These are phyloP conservation scores for Peromyscus aztecus DNA, from an alignment of 2,797 vertebrate genomes.

Conservation along the genomic window DNA sequence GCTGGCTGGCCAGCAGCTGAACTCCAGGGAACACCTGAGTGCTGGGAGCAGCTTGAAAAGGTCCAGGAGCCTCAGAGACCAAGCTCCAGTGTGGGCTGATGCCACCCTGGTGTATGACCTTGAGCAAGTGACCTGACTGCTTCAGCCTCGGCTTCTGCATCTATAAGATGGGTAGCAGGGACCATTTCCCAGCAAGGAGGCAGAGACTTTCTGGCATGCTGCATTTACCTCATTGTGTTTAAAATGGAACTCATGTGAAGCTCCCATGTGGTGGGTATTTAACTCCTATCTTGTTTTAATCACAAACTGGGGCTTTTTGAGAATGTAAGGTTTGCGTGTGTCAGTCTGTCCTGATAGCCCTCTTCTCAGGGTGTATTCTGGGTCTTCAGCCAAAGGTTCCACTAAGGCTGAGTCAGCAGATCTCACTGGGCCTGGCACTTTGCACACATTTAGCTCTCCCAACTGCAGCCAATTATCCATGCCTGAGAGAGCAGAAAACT, in stretches of 20 bases:
- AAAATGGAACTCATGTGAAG: background rate
- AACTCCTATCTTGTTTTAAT: background rate
- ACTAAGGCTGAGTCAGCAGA: background rate
- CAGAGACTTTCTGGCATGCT: background rate
- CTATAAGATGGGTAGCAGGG: background rate
- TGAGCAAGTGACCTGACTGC: background rate
- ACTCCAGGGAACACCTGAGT: background rate
- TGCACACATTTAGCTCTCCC: background rate
- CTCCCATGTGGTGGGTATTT: background rate
- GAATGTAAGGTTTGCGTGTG: background rate
- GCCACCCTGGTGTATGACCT: background rate
- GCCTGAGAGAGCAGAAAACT: constrained; percentile 45
- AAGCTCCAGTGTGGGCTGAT: background rate
- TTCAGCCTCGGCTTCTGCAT: background rate
- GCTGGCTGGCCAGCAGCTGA: background rate
- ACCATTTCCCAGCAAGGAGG: background rate
- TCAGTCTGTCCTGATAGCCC: accelerated
- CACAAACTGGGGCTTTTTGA: background rate
- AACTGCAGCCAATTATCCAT: background rate
- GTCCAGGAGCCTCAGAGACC: background rate
- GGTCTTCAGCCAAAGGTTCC: background rate
- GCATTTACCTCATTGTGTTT: background rate
- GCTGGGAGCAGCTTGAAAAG: background rate
- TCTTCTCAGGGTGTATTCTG: background rate
- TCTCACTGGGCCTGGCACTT: background rate